Base-by-base conservation (phyloP, 2,888 invertebrate genomes). In the Drosophila pegasa region DNA sequence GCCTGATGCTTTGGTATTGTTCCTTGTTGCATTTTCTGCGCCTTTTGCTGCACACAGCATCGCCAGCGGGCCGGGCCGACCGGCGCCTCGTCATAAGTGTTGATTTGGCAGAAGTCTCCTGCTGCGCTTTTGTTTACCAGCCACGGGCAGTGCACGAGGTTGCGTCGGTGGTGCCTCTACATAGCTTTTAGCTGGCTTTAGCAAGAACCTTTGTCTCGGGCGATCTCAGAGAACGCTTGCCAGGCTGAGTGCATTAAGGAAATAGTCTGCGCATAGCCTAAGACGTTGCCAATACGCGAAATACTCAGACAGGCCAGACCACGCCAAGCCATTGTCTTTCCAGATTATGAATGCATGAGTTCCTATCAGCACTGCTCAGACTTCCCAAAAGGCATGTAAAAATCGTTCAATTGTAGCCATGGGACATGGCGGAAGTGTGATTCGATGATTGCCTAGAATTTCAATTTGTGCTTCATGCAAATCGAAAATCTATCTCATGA, bases 41-140 rank as follows among this genome's bases (percentile, higher is more conserved):
- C 38, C 50, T 35, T 60, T 20, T 14, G 60, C 62, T 45, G 40
- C 78, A 62, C 61, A 52, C 47, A 43, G 45, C 20, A 66, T 38
- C 47, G 58, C 51, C 61, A 48, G 67, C 74, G 27, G 16, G 40
- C 56, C 74, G 27, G 16, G 40, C 56, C 61, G 48, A 51, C 45
- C 57, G 48, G 45, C 65, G 66, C 43, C 59, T 59, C 75, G 54
- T 75, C 73, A 73, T 71, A 78, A 84, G 88, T 88, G 87, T 75
- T 78, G 75, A 87, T 87, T 88, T 73, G 62, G 54, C 52, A 54
- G 48, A 50, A 71, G 58, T 25, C 57, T 61, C 84, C 72, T 54
- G 85, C 78, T 87, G 87, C 75, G 85, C 87, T 88, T 87, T 88
- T 88, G 84, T 85, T 88, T 88, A 81, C 70, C 72, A 60, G 81